Evolutionary conservation across 2,113 vertebrate genomes (phyloP), one percentile per base, ranked within the genome.

Genomic region (Calyptomena viridis): DNA sequence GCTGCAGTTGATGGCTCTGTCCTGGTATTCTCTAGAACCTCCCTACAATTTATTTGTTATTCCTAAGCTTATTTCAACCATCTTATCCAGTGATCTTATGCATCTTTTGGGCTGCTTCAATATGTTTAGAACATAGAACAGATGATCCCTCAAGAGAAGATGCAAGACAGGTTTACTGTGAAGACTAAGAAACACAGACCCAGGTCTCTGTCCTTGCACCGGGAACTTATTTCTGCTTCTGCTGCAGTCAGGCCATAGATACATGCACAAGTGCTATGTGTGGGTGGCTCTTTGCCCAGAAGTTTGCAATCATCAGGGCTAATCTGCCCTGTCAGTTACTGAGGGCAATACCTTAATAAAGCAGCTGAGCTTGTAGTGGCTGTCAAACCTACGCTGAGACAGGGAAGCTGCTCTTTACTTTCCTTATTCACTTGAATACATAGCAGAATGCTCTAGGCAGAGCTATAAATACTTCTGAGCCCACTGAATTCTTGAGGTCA

Each of bases 391-490:
- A 77, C 28, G 23, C 16, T 39, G 59, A 27, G 42, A 39, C 79
- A 90, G 79, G 67, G 82, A 90, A 40, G n/a, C 33, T 83, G 76
- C 63, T 77, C 79, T 91, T 87, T 62, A 25, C 66, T 73, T 90
- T 59, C 39, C 63, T 86, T 66, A 20, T 9, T 94, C 7, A 1
- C 81, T 84, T 95, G 50, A 74, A 50, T 67, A 71, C 58, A 55
- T 83, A 90, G 72, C 68, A 90, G 69, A 93, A 62, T 37, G 72
- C 79, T 90, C 63, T 92, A 91, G 94, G 96, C 75, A 93, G 95
- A 93, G 87, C 90, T 96, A 95, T 95, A 95, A 96, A 95, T 95
- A 96, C 75, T 86, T 25, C 75, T 46, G 59, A 88, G 87, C 78
- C 78, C 90, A 82, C 66, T 95, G 64, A n/a, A 52, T 69, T 87